Conservation (phyloP, 2,888 invertebrate species). For the Amphipoea oculea region DNA sequence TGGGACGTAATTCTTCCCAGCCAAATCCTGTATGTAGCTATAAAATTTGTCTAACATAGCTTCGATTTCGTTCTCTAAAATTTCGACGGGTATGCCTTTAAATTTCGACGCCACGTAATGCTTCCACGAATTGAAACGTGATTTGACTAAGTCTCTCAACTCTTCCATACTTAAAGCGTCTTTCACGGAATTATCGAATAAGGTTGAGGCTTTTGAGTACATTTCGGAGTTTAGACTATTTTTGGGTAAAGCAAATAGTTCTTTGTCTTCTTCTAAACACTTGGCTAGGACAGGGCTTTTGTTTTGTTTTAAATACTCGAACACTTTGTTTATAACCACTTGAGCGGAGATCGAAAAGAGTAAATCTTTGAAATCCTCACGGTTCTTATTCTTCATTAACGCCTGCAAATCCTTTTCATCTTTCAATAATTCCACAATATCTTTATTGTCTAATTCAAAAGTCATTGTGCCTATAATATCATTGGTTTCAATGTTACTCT, state of each 20-base stretch:
- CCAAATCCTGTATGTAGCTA: slow-evolving; percentile 82
- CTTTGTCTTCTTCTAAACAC: slow-evolving; percentile 79
- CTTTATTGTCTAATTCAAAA: slow-evolving; percentile 83
- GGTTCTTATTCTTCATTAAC: slow-evolving; percentile 79
- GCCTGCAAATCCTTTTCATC: slow-evolving; percentile 82
- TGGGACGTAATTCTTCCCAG: slow-evolving; percentile 71
- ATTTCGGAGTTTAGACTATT: slow-evolving; percentile 79
- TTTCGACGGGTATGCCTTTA: slow-evolving; percentile 80
- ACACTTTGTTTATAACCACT: slow-evolving; percentile 85
- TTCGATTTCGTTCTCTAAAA: slow-evolving; percentile 83
- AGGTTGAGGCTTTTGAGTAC: slow-evolving; percentile 78
- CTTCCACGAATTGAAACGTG: slow-evolving; percentile 83
- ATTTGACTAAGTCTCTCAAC: slow-evolving; percentile 78
- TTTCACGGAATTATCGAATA: slow-evolving; percentile 85
- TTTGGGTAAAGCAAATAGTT: slow-evolving; percentile 76
- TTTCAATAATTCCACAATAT: slow-evolving; percentile 78
- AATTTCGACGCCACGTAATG: slow-evolving; percentile 81
- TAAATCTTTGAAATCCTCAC: slow-evolving; percentile 83
- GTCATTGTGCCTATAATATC: slow-evolving; percentile 81
- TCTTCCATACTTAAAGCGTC: slow-evolving; percentile 84
- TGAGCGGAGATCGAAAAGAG: slow-evolving; percentile 84
- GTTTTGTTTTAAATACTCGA: slow-evolving; percentile 83
- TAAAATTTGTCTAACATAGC: slow-evolving; percentile 84
- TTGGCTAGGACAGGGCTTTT: slow-evolving; percentile 81
- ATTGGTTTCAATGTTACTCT: slow-evolving; percentile 75